A percentile compares a stretch with the other conserved stretches of the same genome.
Conservation (phyloP, 2,888 invertebrate species). For the Neocrepidodera transversa region DNA sequence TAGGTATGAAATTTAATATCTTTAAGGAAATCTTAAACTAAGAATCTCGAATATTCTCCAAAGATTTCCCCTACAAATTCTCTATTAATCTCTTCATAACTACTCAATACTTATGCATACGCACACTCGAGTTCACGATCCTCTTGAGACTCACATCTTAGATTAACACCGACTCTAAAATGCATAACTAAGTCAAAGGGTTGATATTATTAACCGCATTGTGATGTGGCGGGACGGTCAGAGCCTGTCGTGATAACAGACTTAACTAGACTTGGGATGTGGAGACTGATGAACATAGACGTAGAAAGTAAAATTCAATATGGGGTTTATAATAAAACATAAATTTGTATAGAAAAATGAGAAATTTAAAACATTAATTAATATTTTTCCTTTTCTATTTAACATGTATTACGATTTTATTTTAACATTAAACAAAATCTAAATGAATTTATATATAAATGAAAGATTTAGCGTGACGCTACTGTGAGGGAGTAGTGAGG, state of each 20-base stretch:
- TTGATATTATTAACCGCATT: constrained; percentile 48
- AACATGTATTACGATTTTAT: too few species aligned
- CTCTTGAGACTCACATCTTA: constrained; percentile 46
- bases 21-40: neutral
- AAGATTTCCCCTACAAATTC: neutral
- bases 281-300: constrained; percentile 28
- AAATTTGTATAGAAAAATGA: too few species aligned
- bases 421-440: neutral
- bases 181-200: constrained; percentile 49
- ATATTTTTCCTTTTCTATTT: too few species aligned
- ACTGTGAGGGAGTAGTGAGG: constrained; percentile 35
- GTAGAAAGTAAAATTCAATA: too few species aligned
- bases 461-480: neutral
- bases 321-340: too few species aligned
- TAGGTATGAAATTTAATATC: too few species aligned
- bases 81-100: constrained; percentile 31
- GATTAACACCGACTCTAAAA: constrained; percentile 50
- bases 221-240: constrained; percentile 37
- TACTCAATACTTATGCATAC: constrained; percentile 47
- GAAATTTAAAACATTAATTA: too few species aligned
- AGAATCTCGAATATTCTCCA: neutral
- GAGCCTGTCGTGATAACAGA: constrained; percentile 37
- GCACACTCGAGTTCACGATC: constrained; percentile 9
- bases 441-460: too few species aligned
- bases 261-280: constrained; percentile 52